Percentiles rank a stretch among this genome's conserved stretches.
phyloP scores from a whole-genome alignment of 2,797 vertebrate species.

The Momotus momota region DNA sequence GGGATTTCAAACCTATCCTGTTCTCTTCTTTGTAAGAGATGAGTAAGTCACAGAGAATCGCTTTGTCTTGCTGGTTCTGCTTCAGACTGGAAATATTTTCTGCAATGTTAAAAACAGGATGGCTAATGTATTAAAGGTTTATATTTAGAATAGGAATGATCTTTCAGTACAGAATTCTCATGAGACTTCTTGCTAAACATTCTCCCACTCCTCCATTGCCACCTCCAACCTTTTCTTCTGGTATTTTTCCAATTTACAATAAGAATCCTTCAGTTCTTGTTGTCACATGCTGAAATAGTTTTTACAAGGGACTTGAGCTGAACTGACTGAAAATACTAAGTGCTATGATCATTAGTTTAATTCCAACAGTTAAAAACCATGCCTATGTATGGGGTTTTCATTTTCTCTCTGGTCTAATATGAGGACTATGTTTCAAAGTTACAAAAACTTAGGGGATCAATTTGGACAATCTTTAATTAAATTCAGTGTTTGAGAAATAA shows the following conservation, averaged over 20 bases:
- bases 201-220: slow-evolving; percentile 51
- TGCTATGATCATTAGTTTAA: background rate
- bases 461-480: slow-evolving; percentile 49
- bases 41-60: background rate
- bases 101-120: background rate
- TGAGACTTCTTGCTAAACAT: slow-evolving; percentile 42
- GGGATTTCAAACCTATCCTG: background rate
- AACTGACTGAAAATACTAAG: slow-evolving; percentile 4
- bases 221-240: slow-evolving; percentile 64
- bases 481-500: background rate
- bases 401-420: slow-evolving; percentile 25
- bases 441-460: background rate
- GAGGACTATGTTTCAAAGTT: slow-evolving; percentile 18
- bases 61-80: background rate
- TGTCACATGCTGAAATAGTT: slow-evolving; percentile 31
- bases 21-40: background rate
- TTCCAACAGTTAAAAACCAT: background rate
- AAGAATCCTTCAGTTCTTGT: slow-evolving; percentile 33
- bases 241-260: slow-evolving; percentile 46
- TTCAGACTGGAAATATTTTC: slow-evolving; percentile 2
- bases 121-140: slow-evolving; percentile 24
- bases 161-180: slow-evolving; percentile 36
- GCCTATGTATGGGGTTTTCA: background rate
- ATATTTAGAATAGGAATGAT: slow-evolving; percentile 54
- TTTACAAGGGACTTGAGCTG: slow-evolving; percentile 2